These are phyloP conservation scores for Leptopilina syphax DNA, from an alignment of 2,888 invertebrate genomes.

Conservation along the genomic window DNA sequence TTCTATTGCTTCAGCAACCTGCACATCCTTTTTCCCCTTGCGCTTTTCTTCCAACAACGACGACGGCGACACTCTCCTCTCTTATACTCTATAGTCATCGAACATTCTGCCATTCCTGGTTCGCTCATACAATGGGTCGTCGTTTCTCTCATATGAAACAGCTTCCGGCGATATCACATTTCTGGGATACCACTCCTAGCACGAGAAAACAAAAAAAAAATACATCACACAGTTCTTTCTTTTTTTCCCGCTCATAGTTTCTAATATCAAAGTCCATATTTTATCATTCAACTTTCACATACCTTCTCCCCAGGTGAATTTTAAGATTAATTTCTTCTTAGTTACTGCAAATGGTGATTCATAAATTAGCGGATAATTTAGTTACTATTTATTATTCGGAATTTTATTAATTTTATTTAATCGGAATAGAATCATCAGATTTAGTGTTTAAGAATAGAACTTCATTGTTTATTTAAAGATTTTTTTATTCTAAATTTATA, in stretches of 20 bases:
- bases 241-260: neutral
- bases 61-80: no score
- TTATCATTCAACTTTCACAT: neutral
- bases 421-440: no score
- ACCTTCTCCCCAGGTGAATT: no score
- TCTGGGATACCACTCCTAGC: conserved; percentile 52
- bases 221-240: neutral
- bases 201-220: conserved; percentile 14
- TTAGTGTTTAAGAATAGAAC: no score
- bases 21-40: conserved; percentile 17
- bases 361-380: no score
- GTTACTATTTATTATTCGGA: no score
- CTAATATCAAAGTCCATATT: conserved; percentile 9
- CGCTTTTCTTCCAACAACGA: conserved; percentile 16
- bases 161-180: conserved; percentile 66
- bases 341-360: no score
- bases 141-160: conserved; percentile 65
- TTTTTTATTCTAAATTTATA: no score
- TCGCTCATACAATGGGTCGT: conserved; percentile 59
- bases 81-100: conserved; percentile 47
- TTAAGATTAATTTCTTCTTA: no score
- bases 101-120: conserved; percentile 48
- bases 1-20: conserved; percentile 47
- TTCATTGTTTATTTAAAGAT: no score
- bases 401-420: no score